Evolutionary conservation across 1,140 invertebrate species (phyloP).

Genomic region (Harpegnathos saltator): DNA sequence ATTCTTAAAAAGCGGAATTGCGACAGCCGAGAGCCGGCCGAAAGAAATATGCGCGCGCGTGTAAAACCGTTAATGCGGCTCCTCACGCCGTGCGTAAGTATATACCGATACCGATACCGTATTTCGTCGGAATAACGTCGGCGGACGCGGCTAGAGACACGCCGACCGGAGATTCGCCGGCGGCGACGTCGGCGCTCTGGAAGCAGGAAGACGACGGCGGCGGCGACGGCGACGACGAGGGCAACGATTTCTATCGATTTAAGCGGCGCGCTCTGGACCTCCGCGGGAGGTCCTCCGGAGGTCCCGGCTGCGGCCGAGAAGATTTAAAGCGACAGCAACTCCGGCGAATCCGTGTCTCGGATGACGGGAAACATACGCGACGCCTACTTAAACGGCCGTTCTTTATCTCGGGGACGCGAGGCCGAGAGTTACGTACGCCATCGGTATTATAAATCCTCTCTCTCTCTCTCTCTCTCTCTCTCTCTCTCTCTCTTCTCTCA

Average conservation of each 20-base stretch:
- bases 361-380: constrained; percentile 20
- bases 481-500: neutral
- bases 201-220: neutral
- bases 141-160: too few species aligned
- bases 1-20: constrained; percentile 47
- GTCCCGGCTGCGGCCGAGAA: neutral
- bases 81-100: neutral
- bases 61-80: constrained; percentile 28
- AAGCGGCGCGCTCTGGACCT: neutral
- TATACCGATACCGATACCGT: neutral
- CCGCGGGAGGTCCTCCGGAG: constrained; percentile 19
- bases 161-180: neutral
- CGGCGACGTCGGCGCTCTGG: neutral
- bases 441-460: neutral
- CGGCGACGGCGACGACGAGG: neutral
- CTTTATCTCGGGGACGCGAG: constrained; percentile 22
- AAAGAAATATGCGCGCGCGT: constrained; percentile 45
- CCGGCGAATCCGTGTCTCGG: constrained; percentile 4
- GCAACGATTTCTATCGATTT: constrained; percentile 43
- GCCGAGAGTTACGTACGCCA: neutral
- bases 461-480: neutral
- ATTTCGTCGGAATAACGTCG: constrained; percentile 19
- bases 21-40: neutral
- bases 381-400: constrained; percentile 26
- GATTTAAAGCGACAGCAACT: constrained; percentile 42